Evolutionary conservation across 2,797 vertebrate species (phyloP), one percentile per base, ranked within the genome.

Genomic region (Pangasius krempfi): DNA sequence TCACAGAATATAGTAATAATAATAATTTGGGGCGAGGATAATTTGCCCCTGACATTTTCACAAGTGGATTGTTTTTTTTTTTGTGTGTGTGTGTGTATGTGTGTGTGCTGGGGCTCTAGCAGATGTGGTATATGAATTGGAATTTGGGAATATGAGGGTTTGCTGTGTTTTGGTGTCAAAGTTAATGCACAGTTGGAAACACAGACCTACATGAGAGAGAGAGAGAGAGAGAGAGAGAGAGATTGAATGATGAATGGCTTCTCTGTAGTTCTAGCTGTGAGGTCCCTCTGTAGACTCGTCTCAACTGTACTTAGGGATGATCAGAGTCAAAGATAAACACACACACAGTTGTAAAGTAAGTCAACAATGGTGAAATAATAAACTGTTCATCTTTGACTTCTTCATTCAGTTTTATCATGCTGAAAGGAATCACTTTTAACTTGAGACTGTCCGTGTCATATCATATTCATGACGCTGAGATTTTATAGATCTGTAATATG

Each of bases 191-290:
- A 54, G 60, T 86, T 82, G 56, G 30, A 62, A 68, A 68, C 40
- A 70, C 0, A 86, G 25, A 44, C 44, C 62, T 66, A 84, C 37
- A 47, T 44, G 64, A 54, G 44, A 86, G 70, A 86, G 84, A 64
- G 66, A 68, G 64, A 25, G 73, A 52, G 79, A 87, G 64, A 78
- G 60, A 84, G 86, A 79, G 18, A 33, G 40, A 76, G 70, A 62
- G 68, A 68, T 33, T 33, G 73, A 80, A 50, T 14, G 82, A 70
- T 80, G 88, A 90, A 88, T 87, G 58, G 89, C n/a, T 54, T 84
- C 87, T 90, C 85, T 90, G 82, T 90, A 84, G 78, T 88, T 91
- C 90, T 88, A 86, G 62, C 80, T 92, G 91, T 88, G 90, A 86
- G 91, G 88, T 91, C 91, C 44, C 83, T 89, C 80, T 84, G 60